Percentiles rank a stretch among this genome's conserved stretches.
phyloP scores from a whole-genome alignment of 2,113 vertebrate genomes.

The Prolemur simus region DNA sequence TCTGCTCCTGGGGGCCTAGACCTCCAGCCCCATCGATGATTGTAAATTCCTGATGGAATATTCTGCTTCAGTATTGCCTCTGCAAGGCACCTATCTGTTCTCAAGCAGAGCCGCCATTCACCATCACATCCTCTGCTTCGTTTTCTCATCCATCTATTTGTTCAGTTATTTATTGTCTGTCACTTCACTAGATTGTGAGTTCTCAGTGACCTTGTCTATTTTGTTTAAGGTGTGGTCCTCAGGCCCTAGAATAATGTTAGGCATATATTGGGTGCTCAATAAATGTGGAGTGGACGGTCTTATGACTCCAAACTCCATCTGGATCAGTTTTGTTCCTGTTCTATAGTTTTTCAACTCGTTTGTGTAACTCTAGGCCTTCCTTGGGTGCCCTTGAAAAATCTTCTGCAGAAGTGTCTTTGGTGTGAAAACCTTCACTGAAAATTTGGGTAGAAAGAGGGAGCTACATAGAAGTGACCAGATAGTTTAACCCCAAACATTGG shows the following conservation, averaged over 20 bases:
- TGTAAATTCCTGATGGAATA: background rate
- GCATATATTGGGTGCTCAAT: background rate
- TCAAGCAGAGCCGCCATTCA: background rate
- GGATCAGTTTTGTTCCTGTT: background rate
- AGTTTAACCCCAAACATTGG: background rate
- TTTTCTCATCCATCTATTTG: background rate
- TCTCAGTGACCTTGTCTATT: background rate
- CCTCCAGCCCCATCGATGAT: background rate
- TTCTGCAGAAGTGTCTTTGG: background rate
- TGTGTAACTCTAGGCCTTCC: background rate
- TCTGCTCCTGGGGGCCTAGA: background rate
- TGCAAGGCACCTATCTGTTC: too few species aligned
- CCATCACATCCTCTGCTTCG: too few species aligned
- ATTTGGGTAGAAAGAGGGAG: background rate
- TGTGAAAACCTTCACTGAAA: background rate
- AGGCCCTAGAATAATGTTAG: background rate
- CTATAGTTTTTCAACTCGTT: background rate
- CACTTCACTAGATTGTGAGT: background rate
- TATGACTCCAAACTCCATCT: background rate
- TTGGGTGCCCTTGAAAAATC: background rate
- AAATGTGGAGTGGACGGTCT: background rate
- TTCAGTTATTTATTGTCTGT: background rate
- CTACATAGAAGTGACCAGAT: background rate
- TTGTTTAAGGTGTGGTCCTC: background rate
- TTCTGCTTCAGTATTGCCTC: background rate